Percentiles rank a stretch among this genome's conserved stretches.
Evolutionary conservation across 2,797 vertebrate species (phyloP).

Genomic region (Acomys russatus): DNA sequence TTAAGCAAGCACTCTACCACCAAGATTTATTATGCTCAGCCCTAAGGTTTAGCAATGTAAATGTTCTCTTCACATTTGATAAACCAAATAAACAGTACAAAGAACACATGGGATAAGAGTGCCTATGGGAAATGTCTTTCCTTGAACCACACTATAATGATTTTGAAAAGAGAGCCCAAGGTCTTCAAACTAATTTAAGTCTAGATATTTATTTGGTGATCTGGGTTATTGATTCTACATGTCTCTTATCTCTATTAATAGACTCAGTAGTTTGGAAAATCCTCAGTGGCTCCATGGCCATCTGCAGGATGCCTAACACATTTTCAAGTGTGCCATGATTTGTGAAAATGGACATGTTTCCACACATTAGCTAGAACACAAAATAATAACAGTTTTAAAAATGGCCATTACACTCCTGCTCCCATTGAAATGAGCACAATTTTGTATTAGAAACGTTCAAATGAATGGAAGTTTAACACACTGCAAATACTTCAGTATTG

Average conservation of each 20-base stretch:
- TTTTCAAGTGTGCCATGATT: neutral
- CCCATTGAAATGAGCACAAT: neutral
- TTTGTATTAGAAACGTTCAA: neutral
- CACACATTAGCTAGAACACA: neutral
- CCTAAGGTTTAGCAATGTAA: neutral
- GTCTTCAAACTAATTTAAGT: neutral
- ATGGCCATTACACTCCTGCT: neutral
- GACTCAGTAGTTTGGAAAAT: neutral
- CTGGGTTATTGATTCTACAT: neutral
- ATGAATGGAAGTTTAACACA: neutral
- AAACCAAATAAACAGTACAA: constrained; percentile 13
- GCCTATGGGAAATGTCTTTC: neutral
- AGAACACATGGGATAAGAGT: neutral
- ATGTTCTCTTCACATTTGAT: neutral
- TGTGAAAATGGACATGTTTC: neutral
- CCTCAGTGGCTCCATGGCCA: neutral
- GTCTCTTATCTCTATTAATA: neutral
- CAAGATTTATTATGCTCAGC: neutral
- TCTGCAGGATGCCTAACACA: neutral
- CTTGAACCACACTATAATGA: neutral
- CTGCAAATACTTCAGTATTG: neutral
- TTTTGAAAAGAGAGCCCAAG: neutral
- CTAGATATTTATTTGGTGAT: constrained; percentile 44
- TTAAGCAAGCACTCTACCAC: neutral
- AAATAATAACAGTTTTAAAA: constrained; percentile 41